Percentiles rank a stretch among this genome's conserved stretches.
Conservation (phyloP, 1,140 invertebrate species). For the Oncopodura yosiiana region DNA sequence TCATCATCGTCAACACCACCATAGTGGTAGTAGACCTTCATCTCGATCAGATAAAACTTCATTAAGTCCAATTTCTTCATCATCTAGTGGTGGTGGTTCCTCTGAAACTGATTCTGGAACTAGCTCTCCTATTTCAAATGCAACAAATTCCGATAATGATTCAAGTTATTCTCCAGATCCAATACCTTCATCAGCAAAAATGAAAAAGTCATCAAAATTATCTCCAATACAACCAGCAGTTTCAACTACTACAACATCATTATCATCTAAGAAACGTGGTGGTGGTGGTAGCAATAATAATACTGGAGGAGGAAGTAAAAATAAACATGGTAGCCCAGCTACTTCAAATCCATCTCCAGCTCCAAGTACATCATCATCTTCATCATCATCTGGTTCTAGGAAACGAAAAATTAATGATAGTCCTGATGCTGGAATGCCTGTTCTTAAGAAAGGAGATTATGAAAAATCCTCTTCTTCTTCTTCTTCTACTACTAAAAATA, state of each 20-base stretch:
- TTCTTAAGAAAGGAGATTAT: too few species aligned
- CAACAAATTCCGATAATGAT: conserved; percentile 28
- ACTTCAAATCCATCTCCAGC: conserved; percentile 16
- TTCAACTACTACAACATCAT: neutral
- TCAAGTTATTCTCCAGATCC: conserved; percentile 8
- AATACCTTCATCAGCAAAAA: conserved; percentile 3
- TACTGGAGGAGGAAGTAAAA: conserved; percentile 14
- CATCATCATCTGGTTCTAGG: conserved; percentile 13
- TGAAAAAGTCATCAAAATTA: too few species aligned
- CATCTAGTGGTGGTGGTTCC: too few species aligned
- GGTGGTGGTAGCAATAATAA: neutral
- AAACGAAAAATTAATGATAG: too few species aligned
- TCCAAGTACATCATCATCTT: conserved; percentile 7
- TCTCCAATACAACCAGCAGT: neutral
- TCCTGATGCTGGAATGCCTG: too few species aligned
- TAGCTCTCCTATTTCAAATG: conserved; percentile 7
- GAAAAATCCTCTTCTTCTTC: conserved; percentile 8
- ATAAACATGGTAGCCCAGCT: neutral
- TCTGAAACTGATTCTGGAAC: neutral
- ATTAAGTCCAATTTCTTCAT: conserved; percentile 23
- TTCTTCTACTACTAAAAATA: neutral
- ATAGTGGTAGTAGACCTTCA: neutral
- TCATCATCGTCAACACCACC: neutral
- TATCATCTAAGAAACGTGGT: neutral
- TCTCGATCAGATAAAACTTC: conserved; percentile 4